These are phyloP conservation scores for Onthophagus taurus DNA, from an alignment of 1,140 invertebrate genomes.

Conservation along the genomic window DNA sequence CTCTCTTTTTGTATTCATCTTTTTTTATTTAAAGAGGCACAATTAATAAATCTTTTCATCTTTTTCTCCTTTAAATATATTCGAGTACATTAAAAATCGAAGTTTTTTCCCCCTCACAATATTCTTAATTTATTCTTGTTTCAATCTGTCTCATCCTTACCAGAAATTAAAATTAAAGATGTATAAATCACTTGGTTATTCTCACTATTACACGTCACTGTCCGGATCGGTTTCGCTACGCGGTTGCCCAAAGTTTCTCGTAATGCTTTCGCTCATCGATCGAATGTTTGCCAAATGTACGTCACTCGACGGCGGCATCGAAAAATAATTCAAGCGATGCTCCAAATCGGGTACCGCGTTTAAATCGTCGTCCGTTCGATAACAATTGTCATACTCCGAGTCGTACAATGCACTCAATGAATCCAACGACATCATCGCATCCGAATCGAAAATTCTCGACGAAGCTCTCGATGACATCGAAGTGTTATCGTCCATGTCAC, in stretches of 20 bases:
- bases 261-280: conserved; percentile 64
- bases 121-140: neutral
- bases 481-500: conserved; percentile 67
- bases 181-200: neutral
- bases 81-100: neutral
- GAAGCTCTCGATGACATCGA: conserved; percentile 69
- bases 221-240: conserved; percentile 52
- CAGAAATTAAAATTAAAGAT: neutral
- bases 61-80: too few species aligned
- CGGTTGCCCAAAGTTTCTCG: conserved; percentile 62
- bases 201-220: conserved; percentile 51
- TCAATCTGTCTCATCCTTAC: too few species aligned
- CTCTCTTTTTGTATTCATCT: too few species aligned
- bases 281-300: conserved; percentile 66
- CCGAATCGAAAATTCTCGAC: conserved; percentile 64
- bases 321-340: conserved; percentile 37
- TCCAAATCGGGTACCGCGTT: conserved; percentile 35
- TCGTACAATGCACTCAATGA: conserved; percentile 74
- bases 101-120: neutral
- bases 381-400: conserved; percentile 68
- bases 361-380: conserved; percentile 38
- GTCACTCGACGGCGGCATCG: conserved; percentile 48
- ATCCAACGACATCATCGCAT: conserved; percentile 65
- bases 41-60: too few species aligned
- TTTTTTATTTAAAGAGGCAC: too few species aligned